These are phyloP conservation scores for Pachyseris speciosa DNA, from an alignment of 64 coral and sea anemone genomes.

Conservation along the genomic window DNA sequence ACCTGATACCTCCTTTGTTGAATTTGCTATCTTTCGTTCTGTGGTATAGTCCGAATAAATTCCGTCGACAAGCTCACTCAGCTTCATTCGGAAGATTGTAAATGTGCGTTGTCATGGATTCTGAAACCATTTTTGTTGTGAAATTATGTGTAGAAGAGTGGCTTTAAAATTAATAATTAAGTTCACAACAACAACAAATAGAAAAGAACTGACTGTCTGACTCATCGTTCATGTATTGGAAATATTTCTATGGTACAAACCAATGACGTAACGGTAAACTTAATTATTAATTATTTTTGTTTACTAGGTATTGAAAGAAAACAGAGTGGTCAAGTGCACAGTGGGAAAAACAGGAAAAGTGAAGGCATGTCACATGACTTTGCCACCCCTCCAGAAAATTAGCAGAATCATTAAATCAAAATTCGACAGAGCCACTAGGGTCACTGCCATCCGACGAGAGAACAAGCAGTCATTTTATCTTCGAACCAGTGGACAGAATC, in stretches of 20 bases:
- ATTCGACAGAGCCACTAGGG: conserved; percentile 1
- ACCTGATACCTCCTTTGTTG: too few relatives aligned
- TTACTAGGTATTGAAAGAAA: conserved; percentile 22
- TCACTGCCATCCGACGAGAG: neutral
- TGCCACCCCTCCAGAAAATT: conserved; percentile 19
- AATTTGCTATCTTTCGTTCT: too few relatives aligned
- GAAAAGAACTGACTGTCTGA: too few relatives aligned
- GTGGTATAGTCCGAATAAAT: too few relatives aligned
- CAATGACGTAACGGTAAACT: neutral
- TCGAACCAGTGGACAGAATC: neutral
- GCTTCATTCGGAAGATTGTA: too few relatives aligned
- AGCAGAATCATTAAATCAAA: conserved; percentile 32
- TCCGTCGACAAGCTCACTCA: too few relatives aligned
- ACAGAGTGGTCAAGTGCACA: conserved; percentile 6
- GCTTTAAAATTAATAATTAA: too few relatives aligned
- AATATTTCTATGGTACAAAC: neutral
- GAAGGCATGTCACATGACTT: conserved; percentile 10
- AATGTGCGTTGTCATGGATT: too few relatives aligned
- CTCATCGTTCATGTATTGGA: too few relatives aligned
- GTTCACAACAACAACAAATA: too few relatives aligned
- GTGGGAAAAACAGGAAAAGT: conserved; percentile 3
- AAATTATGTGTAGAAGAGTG: too few relatives aligned
- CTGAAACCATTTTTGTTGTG: too few relatives aligned
- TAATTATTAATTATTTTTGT: neutral
- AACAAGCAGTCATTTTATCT: neutral